Conservation (phyloP, 2,797 vertebrate genomes). For the Megalops cyprinoides region DNA sequence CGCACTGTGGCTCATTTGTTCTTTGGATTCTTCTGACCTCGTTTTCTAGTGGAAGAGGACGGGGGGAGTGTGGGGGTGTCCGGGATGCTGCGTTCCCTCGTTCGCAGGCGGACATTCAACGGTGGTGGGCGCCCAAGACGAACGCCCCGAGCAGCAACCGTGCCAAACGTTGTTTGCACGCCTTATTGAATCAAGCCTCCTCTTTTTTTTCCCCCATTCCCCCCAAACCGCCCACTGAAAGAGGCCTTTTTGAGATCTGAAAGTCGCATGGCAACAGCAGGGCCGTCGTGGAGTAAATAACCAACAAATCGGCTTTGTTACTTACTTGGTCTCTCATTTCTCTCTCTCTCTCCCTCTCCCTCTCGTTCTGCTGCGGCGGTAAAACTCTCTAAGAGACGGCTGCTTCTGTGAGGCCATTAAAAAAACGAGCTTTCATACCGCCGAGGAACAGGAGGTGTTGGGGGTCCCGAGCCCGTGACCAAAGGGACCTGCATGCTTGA, state of each 20-base stretch:
- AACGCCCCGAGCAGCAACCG: background rate
- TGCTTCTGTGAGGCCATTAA: background rate
- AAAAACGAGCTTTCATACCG: background rate
- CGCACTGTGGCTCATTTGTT: too few relatives aligned
- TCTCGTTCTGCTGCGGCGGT: too few relatives aligned
- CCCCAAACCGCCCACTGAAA: too few relatives aligned
- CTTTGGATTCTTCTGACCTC: too few relatives aligned
- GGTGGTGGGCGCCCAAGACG: background rate
- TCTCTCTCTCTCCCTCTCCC: too few relatives aligned
- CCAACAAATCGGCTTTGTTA: background rate
- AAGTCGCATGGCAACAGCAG: slow-evolving; percentile 9
- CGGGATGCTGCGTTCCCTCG: background rate
- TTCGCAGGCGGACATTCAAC: background rate
- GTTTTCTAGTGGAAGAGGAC: background rate
- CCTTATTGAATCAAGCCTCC: background rate
- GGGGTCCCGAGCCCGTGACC: background rate
- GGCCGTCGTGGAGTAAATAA: slow-evolving; percentile 20
- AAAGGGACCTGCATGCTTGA: background rate
- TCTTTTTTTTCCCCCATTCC: too few relatives aligned
- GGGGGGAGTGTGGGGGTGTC: background rate
- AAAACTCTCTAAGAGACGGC: too few relatives aligned
- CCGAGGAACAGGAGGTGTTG: too few relatives aligned
- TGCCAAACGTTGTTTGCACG: slow-evolving; percentile 9
- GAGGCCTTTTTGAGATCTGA: background rate
- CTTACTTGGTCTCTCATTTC: slow-evolving; percentile 15